Evolutionary conservation across 2,888 invertebrate genomes (phyloP), one percentile per base, ranked within the genome.

Genomic region (Yponomeuta sedellus): DNA sequence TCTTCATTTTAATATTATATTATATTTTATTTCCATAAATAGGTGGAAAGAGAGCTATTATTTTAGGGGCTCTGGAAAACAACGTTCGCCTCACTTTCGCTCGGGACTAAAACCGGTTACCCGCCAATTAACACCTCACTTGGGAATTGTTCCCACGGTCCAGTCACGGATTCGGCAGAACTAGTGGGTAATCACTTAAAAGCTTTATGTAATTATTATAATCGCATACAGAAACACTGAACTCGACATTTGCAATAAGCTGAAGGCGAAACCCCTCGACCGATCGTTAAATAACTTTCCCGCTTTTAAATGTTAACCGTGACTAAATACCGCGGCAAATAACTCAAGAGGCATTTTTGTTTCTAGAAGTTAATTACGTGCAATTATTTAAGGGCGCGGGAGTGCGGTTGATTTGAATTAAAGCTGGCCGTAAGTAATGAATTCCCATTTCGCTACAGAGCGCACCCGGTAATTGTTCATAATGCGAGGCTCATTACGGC

Each of bases 401-500:
- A 52, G 68, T 69, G 68, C 74, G 71, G 75, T 74, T 76, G 76
- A 76, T 78, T 79, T 76, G 74, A 77, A 76, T 78, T 75, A 77
- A 77, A 71, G 72, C 72, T 72, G 71, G 73, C 71, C 52, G 71
- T 69, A 68, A 71, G 70, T 75, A 78, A 78, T 75, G 71, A 76
- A 80, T 81, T 79, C 74, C 25, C 77, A 76, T 79, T 77, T 77
- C 77, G 75, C 78, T 78, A 74, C 73, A 73, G 25, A 62, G 28
- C n/a, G 59, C 22, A 57, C 65, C 67, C 59, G 25, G 65, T 66
- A 85, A 84, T 87, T 85, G 78, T 79, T 78, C 74, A 74, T 83
- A 85, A 82, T 86, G 81, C 74, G 73, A 74, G 72, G 71, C 76
- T 83, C 78, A 80, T 85, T 85, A 84, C 73, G 76, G 78, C 74